These are phyloP conservation scores for Callipepla squamata DNA, from an alignment of 2,113 vertebrate genomes.

Conservation along the genomic window DNA sequence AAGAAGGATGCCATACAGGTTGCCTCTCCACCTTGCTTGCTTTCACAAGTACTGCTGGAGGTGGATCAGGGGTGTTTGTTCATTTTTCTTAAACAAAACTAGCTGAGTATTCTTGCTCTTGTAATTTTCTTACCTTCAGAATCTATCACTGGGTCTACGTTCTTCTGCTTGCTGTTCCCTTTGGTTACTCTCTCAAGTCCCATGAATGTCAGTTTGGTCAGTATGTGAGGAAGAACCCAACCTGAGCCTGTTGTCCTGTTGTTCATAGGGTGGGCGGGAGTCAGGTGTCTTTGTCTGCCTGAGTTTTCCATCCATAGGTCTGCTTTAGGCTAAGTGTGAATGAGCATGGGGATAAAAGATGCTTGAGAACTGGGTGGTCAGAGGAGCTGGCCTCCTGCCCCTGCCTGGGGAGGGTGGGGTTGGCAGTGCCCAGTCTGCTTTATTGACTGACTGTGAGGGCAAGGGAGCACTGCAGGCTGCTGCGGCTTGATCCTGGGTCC, in stretches of 20 bases:
- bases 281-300: fast-evolving
- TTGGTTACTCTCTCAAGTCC: not conserved
- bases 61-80: too few relatives aligned
- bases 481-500: not conserved
- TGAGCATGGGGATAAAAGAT: fast-evolving
- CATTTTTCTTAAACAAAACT: not conserved
- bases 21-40: not conserved
- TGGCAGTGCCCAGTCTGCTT: not conserved
- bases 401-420: not conserved
- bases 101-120: not conserved
- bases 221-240: not conserved
- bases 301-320: not conserved
- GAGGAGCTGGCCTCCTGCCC: too few relatives aligned
- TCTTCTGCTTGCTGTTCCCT: not conserved
- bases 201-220: not conserved
- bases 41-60: not conserved
- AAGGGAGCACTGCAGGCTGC: not conserved
- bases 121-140: not conserved
- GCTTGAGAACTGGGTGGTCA: not conserved
- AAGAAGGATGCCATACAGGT: not conserved
- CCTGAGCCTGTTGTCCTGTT: fast-evolving
- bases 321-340: fast-evolving
- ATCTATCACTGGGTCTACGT: not conserved
- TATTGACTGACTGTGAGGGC: fast-evolving
- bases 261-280: too few relatives aligned